A percentile compares a stretch with the other conserved stretches of the same genome.
These are phyloP conservation scores for Sphyrna mokarran DNA, from an alignment of 2,113 vertebrate species.

Conservation along the genomic window DNA sequence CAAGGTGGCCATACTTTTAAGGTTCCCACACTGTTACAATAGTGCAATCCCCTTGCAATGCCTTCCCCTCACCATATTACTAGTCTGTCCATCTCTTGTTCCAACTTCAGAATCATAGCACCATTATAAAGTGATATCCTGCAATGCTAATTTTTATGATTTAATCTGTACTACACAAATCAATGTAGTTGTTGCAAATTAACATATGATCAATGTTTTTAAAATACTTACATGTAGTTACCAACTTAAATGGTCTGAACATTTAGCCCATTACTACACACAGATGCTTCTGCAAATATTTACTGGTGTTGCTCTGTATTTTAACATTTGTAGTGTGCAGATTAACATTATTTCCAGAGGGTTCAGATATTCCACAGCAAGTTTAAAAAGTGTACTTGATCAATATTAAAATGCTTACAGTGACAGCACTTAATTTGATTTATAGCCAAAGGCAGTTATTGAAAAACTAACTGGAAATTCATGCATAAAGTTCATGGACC, in stretches of 20 bases:
- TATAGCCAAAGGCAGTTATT: background rate
- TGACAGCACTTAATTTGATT: background rate
- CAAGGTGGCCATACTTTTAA: background rate
- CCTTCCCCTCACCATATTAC: background rate
- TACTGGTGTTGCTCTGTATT: background rate
- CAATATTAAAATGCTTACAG: background rate
- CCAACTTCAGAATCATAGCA: background rate
- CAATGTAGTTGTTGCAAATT: background rate
- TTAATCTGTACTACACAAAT: background rate
- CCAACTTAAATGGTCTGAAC: background rate
- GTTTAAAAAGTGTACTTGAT: background rate
- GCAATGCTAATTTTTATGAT: background rate
- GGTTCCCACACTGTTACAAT: background rate
- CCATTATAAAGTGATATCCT: background rate
- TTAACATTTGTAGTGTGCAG: background rate
- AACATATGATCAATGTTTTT: background rate
- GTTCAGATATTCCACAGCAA: no score
- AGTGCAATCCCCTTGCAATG: background rate
- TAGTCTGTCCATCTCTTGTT: background rate
- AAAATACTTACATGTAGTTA: background rate
- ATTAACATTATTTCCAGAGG: background rate
- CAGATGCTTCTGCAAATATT: background rate
- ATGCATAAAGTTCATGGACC: no score
- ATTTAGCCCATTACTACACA: background rate
- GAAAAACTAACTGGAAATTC: background rate